Evolutionary conservation across 2,797 vertebrate genomes (phyloP).

Genomic region (Gadopsis bispinosus): DNA sequence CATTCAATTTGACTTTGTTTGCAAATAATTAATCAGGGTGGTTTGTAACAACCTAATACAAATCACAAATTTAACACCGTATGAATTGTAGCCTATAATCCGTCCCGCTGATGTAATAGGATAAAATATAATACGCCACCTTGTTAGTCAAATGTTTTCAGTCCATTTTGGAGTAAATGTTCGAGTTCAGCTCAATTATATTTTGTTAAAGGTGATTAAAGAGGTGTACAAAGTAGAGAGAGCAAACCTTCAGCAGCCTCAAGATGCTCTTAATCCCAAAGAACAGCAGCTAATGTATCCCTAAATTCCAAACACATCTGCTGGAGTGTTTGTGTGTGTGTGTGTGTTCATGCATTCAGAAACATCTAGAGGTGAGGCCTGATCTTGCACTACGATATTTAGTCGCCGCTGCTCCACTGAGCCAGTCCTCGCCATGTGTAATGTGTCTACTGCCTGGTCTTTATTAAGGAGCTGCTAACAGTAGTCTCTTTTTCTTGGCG

Average conservation of each 20-base stretch:
- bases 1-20: constrained; percentile 1
- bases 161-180: not conserved
- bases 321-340: too few relatives aligned
- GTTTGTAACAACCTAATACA: not conserved
- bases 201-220: not conserved
- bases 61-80: not conserved
- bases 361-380: constrained; percentile 38
- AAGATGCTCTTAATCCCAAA: constrained; percentile 23
- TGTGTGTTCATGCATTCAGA: constrained; percentile 40
- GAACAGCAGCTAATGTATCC: constrained; percentile 27
- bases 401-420: constrained; percentile 37
- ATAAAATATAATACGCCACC: not conserved
- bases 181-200: not conserved
- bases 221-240: not conserved
- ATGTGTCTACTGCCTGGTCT: constrained; percentile 58
- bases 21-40: not conserved
- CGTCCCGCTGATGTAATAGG: not conserved
- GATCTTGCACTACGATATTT: constrained; percentile 67
- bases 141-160: not conserved
- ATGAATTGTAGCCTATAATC: not conserved
- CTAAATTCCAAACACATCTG: constrained; percentile 46
- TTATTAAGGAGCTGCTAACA: constrained; percentile 70
- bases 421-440: constrained; percentile 45
- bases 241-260: constrained; percentile 15
- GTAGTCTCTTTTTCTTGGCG: constrained; percentile 82